These are phyloP conservation scores for Tetragonula clypearis DNA, from an alignment of 1,140 invertebrate species.

Conservation along the genomic window DNA sequence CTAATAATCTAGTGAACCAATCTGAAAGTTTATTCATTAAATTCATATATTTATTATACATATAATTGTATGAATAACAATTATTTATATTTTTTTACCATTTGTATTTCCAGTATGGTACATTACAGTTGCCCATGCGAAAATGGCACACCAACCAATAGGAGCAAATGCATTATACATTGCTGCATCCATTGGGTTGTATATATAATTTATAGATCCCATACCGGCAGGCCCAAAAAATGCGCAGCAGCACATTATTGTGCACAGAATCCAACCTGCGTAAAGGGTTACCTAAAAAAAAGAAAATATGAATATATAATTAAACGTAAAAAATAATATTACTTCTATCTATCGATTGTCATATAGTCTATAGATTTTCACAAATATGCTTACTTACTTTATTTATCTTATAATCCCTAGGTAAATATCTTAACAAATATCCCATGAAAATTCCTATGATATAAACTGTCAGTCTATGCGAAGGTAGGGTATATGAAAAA, in stretches of 20 bases:
- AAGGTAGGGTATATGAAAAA: constrained; percentile 87
- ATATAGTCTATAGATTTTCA: constrained; percentile 1
- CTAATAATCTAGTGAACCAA: constrained; percentile 80
- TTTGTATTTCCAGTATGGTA: constrained; percentile 84
- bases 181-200: constrained; percentile 85
- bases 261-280: constrained; percentile 83
- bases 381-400: constrained; percentile 64
- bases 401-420: constrained; percentile 78
- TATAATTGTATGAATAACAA: not conserved
- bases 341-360: too few relatives aligned
- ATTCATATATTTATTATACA: not conserved
- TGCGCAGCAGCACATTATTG: constrained; percentile 81
- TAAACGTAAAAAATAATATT: not conserved
- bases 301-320: not conserved
- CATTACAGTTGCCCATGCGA: constrained; percentile 86
- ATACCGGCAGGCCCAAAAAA: constrained; percentile 85
- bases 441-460: constrained; percentile 86
- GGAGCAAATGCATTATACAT: constrained; percentile 88
- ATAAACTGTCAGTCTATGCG: constrained; percentile 87
- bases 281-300: constrained; percentile 81
- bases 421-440: constrained; percentile 83
- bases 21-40: constrained; percentile 72
- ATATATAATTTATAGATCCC: constrained; percentile 86
- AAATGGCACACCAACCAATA: constrained; percentile 86
- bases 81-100: constrained; percentile 73